These are phyloP conservation scores for Ovis aries DNA, from an alignment of 2,113 vertebrate genomes.

Conservation along the genomic window ARS-UI_Ramb_v3.0 NC_056080.1:41579001-41579500, in stretches of 20 bases:
- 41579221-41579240: neutral
- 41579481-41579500: neutral
- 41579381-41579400: neutral
- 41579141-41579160: neutral
- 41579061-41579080: neutral
- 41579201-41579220: neutral
- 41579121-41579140: neutral
- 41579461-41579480: conserved; percentile 19
- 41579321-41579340: neutral
- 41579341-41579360: neutral
- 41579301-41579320: neutral
- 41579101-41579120: neutral
- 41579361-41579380: neutral
- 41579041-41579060: neutral
- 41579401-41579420: neutral
- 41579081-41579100: conserved; percentile 9
- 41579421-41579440: neutral
- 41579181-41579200: neutral
- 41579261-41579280: neutral
- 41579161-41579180: neutral
- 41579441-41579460: neutral
- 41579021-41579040: neutral
- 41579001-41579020: neutral
- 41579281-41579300: neutral
- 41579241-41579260: neutral